Percentiles rank a stretch among this genome's conserved stretches.
phyloP scores from a whole-genome alignment of 1,140 invertebrate genomes.

The Steinernema khuongi region DNA sequence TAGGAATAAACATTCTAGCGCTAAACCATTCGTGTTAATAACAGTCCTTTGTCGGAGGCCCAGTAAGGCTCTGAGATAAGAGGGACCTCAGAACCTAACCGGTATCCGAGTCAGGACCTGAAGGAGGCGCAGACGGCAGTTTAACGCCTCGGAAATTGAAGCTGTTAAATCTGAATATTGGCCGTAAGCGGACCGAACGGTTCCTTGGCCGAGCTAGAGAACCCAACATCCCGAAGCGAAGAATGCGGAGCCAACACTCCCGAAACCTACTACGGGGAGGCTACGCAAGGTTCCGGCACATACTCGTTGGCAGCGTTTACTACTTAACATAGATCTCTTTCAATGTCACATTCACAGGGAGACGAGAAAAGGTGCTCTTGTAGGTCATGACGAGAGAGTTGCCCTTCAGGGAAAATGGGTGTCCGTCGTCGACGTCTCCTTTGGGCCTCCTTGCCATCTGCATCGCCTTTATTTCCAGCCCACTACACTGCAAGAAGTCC shows the following conservation, averaged over 20 bases:
- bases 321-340: neutral
- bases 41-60: too few species aligned
- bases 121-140: too few species aligned
- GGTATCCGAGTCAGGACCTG: too few species aligned
- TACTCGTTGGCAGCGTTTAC: neutral
- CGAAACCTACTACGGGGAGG: conserved; percentile 16
- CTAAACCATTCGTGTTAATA: too few species aligned
- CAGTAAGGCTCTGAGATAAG: too few species aligned
- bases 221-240: conserved; percentile 20
- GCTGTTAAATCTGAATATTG: too few species aligned
- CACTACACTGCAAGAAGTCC: neutral
- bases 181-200: too few species aligned
- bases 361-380: neutral
- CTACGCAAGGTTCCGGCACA: conserved; percentile 8
- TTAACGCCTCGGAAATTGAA: too few species aligned
- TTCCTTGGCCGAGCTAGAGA: conserved; percentile 28
- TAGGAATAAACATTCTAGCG: too few species aligned
- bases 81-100: too few species aligned
- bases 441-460: neutral
- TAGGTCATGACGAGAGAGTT: neutral
- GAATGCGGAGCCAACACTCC: conserved; percentile 7
- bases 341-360: neutral
- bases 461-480: neutral
- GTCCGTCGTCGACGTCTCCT: neutral
- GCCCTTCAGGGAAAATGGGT: neutral